Base-by-base conservation (phyloP, 2,888 invertebrate species). In the Pilophorus perplexus region DNA sequence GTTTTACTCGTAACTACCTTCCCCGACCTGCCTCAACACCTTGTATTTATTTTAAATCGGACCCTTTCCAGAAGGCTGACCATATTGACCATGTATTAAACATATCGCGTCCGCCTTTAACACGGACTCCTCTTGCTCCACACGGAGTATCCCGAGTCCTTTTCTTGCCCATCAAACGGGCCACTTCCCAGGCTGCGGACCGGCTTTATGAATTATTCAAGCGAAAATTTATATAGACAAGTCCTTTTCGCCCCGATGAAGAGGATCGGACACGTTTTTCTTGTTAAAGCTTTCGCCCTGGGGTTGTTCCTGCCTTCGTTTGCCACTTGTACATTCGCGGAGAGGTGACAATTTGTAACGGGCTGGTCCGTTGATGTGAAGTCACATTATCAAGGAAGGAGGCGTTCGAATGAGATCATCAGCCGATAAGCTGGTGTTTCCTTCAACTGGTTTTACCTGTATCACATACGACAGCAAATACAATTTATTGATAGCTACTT, bases 271-370 rank as follows among this genome's bases (percentile, higher is more conserved):
- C 33, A 33, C 33, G 33, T 33, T 33, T 33, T 33, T 12, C n/a
- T 33, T 33, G 33, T 33, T 33, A 33, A 33, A 33, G 33, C 33
- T 6, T n/a, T n/a, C 6, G 33, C 6, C 12, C 12, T 33, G 6
- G 12, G 12, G 33, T 33, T 33, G 33, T 33, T 33, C 33, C 12
- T 6, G 6, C 33, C 33, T 33, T 8, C 33, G n/a, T n/a, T n/a
- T 12, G 33, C 33, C 33, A 6, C 33, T 33, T n/a, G n/a, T n/a
- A n/a, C n/a, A n/a, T n/a, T n/a, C n/a, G n/a, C n/a, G n/a, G n/a
- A n/a, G 33, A 52, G 52, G 52, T 52, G 52, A 52, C 52, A 52
- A 52, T 52, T 52, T 52, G 52, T 52, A 52, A 52, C 52, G 52
- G 52, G 46, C 46, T 46, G 22, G 25, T 52, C 52, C 27, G 23